These are phyloP conservation scores for Cherax destructor DNA, from an alignment of 1,140 invertebrate genomes.

Conservation along the genomic window DNA sequence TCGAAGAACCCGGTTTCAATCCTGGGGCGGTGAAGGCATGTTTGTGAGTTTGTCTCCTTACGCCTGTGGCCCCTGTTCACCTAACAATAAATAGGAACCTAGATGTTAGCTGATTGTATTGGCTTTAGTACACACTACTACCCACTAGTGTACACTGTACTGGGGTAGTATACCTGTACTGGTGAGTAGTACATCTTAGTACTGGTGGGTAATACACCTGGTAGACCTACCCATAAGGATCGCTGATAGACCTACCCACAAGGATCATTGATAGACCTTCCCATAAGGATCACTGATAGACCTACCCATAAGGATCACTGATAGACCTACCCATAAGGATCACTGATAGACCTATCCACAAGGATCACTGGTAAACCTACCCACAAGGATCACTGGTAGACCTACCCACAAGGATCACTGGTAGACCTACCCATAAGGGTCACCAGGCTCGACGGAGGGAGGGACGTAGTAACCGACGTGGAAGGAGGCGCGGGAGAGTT, in stretches of 20 bases:
- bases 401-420: background rate
- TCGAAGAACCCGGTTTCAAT: no score
- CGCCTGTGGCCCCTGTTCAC: no score
- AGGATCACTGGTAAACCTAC: background rate
- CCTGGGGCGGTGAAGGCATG: no score
- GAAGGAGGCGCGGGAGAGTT: conserved; percentile 50
- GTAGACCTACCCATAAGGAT: background rate
- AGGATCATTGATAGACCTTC: background rate
- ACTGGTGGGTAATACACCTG: background rate
- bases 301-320: background rate
- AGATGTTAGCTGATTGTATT: no score
- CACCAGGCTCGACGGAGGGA: conserved; percentile 42
- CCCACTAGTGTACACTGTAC: no score
- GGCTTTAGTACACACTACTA: no score
- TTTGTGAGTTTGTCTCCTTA: no score
- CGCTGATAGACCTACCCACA: background rate
- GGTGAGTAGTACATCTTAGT: no score
- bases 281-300: background rate
- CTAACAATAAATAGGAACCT: no score
- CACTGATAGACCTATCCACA: background rate
- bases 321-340: background rate
- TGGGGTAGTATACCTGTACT: no score
- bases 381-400: background rate
- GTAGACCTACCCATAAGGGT: conserved; percentile 46
- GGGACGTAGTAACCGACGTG: conserved; percentile 58